Evolutionary conservation across 2,797 vertebrate species (phyloP), one percentile per base, ranked within the genome.

Genomic region (Rachycentron canadum): DNA sequence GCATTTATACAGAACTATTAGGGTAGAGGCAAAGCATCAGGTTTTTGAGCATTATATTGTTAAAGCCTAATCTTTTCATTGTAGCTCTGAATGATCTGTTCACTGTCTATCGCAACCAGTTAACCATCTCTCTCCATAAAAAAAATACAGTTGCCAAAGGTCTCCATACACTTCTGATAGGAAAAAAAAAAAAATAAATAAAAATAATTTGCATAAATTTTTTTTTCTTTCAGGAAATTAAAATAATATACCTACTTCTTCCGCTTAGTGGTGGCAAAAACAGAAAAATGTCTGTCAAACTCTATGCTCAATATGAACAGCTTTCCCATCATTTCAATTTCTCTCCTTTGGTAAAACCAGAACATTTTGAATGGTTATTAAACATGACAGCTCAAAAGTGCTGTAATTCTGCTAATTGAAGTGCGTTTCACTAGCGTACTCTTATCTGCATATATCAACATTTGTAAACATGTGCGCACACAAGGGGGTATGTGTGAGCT

Each of bases 1-100:
- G 57, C 67, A 50, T 89, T 91, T 85, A 65, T 75, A 84, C 77
- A 55, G 61, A 86, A 78, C 67, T 69, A 73, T 90, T 85, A 81
- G 70, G 70, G 60, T n/a, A 50, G 38, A 85, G 50, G 56, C 40
- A 68, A 68, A 81, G 84, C 52, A 78, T 73, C 43, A 68, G 52
- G 25, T 50, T 85, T 86, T 65, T 62, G 34, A 70, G 52, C 50
- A 69, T 25, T 73, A 36, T 61, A 59, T 71, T 78, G 69, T 86
- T 49, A 59, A 76, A 82, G 45, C 2, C 55, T 69, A 75, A 73
- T 87, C 36, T 69, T 83, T 80, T 63, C 36, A 66, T 73, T 84
- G 38, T 53, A 7, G 53, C 30, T 47, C 45, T 68, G 50, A 71
- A 41, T 59, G 32, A 58, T 68, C 1, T 30, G 25, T 50, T 70